Percentiles rank a stretch among this genome's conserved stretches.
These are phyloP conservation scores for Trachymyrmex septentrionalis DNA, from an alignment of 1,140 invertebrate species.

Conservation along the genomic window DNA sequence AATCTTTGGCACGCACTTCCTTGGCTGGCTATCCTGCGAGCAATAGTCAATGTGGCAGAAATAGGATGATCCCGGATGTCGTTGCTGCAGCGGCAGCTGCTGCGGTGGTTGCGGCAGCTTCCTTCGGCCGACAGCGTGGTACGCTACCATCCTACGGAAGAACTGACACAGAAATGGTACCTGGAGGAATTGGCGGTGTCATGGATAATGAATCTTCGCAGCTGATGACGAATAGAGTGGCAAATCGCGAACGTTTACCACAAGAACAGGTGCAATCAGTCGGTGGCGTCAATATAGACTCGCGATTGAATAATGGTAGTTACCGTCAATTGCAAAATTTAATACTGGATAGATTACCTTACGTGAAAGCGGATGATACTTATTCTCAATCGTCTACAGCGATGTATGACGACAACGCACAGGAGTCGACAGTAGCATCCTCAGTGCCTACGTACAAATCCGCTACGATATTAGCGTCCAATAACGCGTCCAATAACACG, in stretches of 20 bases:
- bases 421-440: not conserved
- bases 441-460: conserved; percentile 30
- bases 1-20: conserved; percentile 32
- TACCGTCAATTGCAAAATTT: conserved; percentile 64
- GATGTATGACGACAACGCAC: not conserved
- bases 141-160: conserved; percentile 43
- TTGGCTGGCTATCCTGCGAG: conserved; percentile 28
- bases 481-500: not conserved
- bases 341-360: conserved; percentile 43
- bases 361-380: conserved; percentile 26
- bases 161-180: not conserved
- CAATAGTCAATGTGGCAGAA: conserved; percentile 35
- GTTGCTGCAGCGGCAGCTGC: conserved; percentile 71
- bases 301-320: conserved; percentile 10
- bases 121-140: conserved; percentile 59
- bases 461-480: not conserved
- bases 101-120: conserved; percentile 68
- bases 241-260: conserved; percentile 11
- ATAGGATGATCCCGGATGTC: conserved; percentile 69
- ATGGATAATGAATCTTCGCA: conserved; percentile 25
- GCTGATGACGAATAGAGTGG: not conserved
- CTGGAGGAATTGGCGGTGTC: conserved; percentile 1
- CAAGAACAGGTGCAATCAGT: conserved; percentile 18
- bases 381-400: conserved; percentile 42
- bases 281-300: conserved; percentile 30